Base-by-base conservation (phyloP, 2,113 vertebrate genomes). In the Hoplias malabaricus region DNA sequence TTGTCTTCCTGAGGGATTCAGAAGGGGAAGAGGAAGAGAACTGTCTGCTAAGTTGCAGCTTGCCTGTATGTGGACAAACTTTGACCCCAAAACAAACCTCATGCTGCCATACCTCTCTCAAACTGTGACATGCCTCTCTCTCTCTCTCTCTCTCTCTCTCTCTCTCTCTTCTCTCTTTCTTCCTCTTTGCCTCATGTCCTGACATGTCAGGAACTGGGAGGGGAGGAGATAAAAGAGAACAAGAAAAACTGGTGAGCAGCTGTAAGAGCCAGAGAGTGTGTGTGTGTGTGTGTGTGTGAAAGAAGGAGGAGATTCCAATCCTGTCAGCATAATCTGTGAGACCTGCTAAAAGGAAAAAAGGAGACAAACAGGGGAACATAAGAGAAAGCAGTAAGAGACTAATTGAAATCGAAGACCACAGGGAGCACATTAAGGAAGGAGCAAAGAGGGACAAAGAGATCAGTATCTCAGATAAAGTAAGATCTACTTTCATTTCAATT, bases 161-260 rank as follows among this genome's bases (percentile, higher is more conserved):
- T 73, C 67, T 67, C 36, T 43, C 10, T 43, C 5, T 2, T 43
- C 34, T 53, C 61, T 53, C 27, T 53, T 56, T 42, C 54, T 46
- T 29, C 56, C 61, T 75, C 75, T 74, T 43, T 25, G 31, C 75
- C 76, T 82, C 90, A 83, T 91, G 92, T 79, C 87, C 66, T 75
- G 83, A 90, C 91, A 87, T 88, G 90, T 83, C 68, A 75, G 80
- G 75, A 77, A 85, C 81, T 83, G 82, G 80, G 65, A 79, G 78
- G 77, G 87, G 86, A 86, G 90, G 87, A 89, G 89, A 84, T 75
- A 78, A 70, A 72, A 76, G 73, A 75, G 75, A 61, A 82, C 87
- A 86, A 87, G 84, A 84, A 82, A 77, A 90, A 90, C 91, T 87
- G 86, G 87, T 89, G 88, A 88, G 90, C 90, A 91, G 88, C 78